phyloP scores from a whole-genome alignment of 2,888 invertebrate species.

The Electrophaes corylata region DNA sequence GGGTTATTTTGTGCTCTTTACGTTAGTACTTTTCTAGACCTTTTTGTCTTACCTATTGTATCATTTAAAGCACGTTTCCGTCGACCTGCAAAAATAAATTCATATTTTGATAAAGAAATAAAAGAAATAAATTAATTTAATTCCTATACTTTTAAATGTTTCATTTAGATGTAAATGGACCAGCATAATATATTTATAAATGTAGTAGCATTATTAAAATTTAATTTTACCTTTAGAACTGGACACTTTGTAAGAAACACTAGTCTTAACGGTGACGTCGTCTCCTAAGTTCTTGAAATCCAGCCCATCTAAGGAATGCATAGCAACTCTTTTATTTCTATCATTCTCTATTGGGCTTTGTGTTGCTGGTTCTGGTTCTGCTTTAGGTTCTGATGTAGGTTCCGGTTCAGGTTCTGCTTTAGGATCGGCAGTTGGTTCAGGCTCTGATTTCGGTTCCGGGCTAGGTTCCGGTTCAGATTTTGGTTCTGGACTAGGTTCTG shows the following conservation, averaged over 20 bases:
- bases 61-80: slow-evolving; percentile 55
- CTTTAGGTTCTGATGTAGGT: slow-evolving; percentile 51
- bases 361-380: slow-evolving; percentile 59
- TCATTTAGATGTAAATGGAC: no score
- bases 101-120: neutral
- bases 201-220: neutral
- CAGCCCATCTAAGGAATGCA: slow-evolving; percentile 73
- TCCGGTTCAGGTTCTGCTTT: slow-evolving; percentile 50
- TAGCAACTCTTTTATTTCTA: slow-evolving; percentile 84
- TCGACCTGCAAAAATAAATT: slow-evolving; percentile 47
- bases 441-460: slow-evolving; percentile 49
- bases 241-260: slow-evolving; percentile 91
- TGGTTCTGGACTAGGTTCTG: slow-evolving; percentile 48
- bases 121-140: no score
- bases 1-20: slow-evolving; percentile 40
- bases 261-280: slow-evolving; percentile 90
- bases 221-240: slow-evolving; percentile 70
- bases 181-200: no score
- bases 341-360: slow-evolving; percentile 58
- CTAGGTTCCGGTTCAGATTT: slow-evolving; percentile 56
- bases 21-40: slow-evolving; percentile 8
- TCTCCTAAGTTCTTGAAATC: slow-evolving; percentile 78
- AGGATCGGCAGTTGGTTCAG: slow-evolving; percentile 43
- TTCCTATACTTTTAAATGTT: no score
- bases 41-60: slow-evolving; percentile 55